Conservation (phyloP, 2,888 invertebrate genomes). For the Hirtodrosophila confusa region DNA sequence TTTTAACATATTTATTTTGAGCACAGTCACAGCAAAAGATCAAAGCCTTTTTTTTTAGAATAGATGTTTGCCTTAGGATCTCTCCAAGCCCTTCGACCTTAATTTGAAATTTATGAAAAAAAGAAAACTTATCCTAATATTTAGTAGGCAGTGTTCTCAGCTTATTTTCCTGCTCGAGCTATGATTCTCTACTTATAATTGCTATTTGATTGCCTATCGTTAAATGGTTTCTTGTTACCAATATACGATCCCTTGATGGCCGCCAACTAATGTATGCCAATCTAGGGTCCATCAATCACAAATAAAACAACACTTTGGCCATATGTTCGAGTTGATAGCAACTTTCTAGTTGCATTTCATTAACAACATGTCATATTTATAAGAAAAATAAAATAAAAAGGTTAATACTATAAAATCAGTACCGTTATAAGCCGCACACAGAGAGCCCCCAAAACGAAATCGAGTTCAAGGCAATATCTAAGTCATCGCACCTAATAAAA, state of each 20-base stretch:
- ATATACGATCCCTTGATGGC: too few relatives aligned
- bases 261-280: background rate
- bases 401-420: constrained; percentile 51
- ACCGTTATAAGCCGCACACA: constrained; percentile 65
- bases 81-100: constrained; percentile 1
- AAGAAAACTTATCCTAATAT: constrained; percentile 7
- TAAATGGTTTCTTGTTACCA: too few relatives aligned
- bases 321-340: constrained; percentile 1
- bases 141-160: background rate
- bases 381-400: constrained; percentile 35
- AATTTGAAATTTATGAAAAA: constrained; percentile 1
- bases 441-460: constrained; percentile 35
- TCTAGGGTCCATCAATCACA: constrained; percentile 12
- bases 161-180: too few relatives aligned
- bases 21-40: constrained; percentile 42
- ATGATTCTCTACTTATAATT: too few relatives aligned
- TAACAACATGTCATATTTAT: constrained; percentile 59
- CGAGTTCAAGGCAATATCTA: constrained; percentile 78
- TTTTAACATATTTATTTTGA: constrained; percentile 51
- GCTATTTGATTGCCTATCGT: too few relatives aligned
- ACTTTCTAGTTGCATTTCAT: constrained; percentile 60
- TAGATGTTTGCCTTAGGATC: background rate
- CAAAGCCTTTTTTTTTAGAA: constrained; percentile 7
- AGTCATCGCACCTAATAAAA: constrained; percentile 79
- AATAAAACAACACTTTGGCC: background rate